Conservation (phyloP, 1,140 invertebrate genomes). For the Bombus confusus region DNA sequence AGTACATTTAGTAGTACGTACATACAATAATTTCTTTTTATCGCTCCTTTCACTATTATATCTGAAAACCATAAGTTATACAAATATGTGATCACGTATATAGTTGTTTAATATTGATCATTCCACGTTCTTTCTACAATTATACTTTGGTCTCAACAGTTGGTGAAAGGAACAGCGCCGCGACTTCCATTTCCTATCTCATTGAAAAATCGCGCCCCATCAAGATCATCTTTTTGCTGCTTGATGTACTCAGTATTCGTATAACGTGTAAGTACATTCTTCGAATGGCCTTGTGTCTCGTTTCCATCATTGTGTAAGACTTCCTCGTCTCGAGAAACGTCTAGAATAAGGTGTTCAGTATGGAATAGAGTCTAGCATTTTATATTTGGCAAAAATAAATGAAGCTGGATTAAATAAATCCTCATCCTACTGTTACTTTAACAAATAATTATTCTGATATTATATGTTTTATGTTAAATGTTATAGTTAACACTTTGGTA, state of each 20-base stretch:
- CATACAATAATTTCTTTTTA: background rate
- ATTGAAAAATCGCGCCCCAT: background rate
- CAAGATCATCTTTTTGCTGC: background rate
- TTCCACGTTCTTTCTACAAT: slow-evolving; percentile 50
- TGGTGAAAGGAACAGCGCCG: background rate
- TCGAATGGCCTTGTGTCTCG: background rate
- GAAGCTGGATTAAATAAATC: background rate
- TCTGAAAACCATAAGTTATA: background rate
- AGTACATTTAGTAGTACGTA: too few species aligned
- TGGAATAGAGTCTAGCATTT: background rate
- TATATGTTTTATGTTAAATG: background rate
- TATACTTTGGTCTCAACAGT: slow-evolving; percentile 1
- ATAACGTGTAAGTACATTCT: background rate
- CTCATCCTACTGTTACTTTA: too few species aligned
- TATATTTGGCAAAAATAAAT: background rate
- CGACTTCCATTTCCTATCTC: slow-evolving; percentile 4
- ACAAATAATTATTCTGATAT: background rate
- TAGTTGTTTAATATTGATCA: slow-evolving; percentile 41
- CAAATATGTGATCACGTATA: slow-evolving; percentile 3
- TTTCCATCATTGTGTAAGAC: background rate
- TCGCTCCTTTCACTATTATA: background rate
- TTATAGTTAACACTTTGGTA: too few species aligned
- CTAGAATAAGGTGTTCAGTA: background rate
- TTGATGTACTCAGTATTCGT: background rate
- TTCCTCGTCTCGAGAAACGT: too few species aligned